Evolutionary conservation across 1,140 invertebrate species (phyloP).

Genomic region (Drosophila sulfurigaster): DNA sequence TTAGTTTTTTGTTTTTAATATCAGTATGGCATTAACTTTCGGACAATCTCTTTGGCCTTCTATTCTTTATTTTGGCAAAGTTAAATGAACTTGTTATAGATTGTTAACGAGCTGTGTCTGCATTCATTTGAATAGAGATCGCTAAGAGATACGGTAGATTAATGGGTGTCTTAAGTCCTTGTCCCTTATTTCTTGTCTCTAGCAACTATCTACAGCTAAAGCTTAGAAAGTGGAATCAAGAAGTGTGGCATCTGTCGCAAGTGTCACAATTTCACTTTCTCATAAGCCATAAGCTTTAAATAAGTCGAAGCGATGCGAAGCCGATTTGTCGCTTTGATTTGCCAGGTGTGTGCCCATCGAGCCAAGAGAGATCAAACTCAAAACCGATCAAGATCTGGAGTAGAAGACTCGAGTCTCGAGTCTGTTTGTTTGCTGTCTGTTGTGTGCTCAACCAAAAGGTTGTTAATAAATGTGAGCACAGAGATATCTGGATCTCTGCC

Average conservation of each 20-base stretch:
- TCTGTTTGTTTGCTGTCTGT: background rate
- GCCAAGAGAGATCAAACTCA: background rate
- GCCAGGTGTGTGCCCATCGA: constrained; percentile 12
- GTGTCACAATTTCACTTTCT: constrained; percentile 39
- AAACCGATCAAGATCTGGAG: constrained; percentile 7
- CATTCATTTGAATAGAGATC: background rate
- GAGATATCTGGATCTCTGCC: constrained; percentile 5
- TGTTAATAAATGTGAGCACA: constrained; percentile 13
- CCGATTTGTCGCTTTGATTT: constrained; percentile 30
- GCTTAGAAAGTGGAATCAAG: constrained; percentile 21
- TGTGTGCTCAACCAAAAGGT: constrained; percentile 1
- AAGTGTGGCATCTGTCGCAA: constrained; percentile 25
- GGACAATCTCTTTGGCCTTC: constrained; percentile 22
- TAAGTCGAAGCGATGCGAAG: constrained; percentile 4
- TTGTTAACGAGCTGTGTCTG: constrained; percentile 2
- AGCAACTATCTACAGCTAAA: background rate
- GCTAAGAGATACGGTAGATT: background rate
- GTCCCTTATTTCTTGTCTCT: background rate
- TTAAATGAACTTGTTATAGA: constrained; percentile 38
- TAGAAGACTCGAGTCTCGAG: background rate
- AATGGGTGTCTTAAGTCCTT: background rate
- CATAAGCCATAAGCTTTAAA: constrained; percentile 12
- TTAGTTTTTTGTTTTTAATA: constrained; percentile 1
- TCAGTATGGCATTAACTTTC: constrained; percentile 21
- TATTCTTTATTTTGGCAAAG: constrained; percentile 2